phyloP scores from a whole-genome alignment of 2,113 vertebrate genomes.

The Mesocricetus auratus region DNA sequence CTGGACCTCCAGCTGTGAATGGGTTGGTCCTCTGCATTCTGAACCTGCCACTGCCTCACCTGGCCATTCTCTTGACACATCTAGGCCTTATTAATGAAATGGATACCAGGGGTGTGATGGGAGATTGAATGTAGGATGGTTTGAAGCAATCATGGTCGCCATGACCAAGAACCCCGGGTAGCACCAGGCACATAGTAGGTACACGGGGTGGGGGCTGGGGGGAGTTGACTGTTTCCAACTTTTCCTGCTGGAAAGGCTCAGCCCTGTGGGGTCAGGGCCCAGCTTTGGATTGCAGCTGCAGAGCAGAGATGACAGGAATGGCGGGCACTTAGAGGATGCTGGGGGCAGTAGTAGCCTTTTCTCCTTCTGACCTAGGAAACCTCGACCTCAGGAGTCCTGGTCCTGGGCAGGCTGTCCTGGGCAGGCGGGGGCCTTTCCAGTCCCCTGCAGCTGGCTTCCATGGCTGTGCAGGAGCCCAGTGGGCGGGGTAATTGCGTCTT shows the following conservation, averaged over 20 bases:
- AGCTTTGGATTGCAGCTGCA: not conserved
- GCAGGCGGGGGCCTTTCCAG: not conserved
- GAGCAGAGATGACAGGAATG: not conserved
- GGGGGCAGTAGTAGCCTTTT: not conserved
- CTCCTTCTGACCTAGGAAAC: not conserved
- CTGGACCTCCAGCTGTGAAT: slow-evolving; percentile 29
- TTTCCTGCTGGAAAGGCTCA: slow-evolving; percentile 17
- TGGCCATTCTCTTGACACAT: not conserved
- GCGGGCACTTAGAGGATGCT: not conserved
- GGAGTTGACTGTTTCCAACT: not conserved
- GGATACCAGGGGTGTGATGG: not conserved
- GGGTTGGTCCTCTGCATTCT: not conserved
- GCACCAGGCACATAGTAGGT: not conserved
- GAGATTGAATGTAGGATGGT: not conserved
- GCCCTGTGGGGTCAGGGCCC: not conserved
- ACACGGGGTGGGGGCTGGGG: not conserved
- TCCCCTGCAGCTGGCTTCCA: not conserved
- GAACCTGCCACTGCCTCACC: not conserved
- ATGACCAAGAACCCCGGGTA: not conserved
- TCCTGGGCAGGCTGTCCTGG: not conserved
- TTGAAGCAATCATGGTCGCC: not conserved
- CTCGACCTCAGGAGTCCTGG: not conserved
- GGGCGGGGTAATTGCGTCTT: slow-evolving; percentile 75
- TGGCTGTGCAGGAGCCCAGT: slow-evolving; percentile 55
- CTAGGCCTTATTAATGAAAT: slow-evolving; percentile 10